These are phyloP conservation scores for Amphimedon queenslandica DNA, from an alignment of 37 sponge, comb jelly and placozoan species.

Conservation along the genomic window DNA sequence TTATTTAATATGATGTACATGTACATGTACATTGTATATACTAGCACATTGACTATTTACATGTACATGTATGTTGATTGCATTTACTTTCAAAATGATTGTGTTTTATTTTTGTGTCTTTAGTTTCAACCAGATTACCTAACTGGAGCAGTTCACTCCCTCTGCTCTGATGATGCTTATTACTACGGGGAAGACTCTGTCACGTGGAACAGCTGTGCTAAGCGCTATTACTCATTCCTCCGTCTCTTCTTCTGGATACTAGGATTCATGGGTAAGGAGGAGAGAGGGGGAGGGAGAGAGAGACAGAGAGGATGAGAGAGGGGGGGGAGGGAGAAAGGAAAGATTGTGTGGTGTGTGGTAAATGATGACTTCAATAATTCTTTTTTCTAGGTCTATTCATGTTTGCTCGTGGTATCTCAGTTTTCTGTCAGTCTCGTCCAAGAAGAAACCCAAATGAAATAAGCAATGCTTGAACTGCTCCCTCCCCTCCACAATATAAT, in stretches of 20 bases:
- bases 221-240: conserved; percentile 11
- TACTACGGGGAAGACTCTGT: not conserved
- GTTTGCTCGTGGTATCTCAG: not conserved
- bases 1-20: too few relatives aligned
- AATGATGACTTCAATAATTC: too few relatives aligned
- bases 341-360: too few relatives aligned
- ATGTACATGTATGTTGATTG: too few relatives aligned
- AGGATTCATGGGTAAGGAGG: conserved; percentile 48
- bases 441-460: not conserved
- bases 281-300: too few relatives aligned
- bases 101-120: too few relatives aligned
- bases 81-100: too few relatives aligned
- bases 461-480: not conserved
- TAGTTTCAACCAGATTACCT: not conserved
- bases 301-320: too few relatives aligned
- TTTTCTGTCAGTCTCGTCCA: not conserved
- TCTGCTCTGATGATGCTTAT: not conserved
- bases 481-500: not conserved
- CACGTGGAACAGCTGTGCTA: conserved; percentile 2
- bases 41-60: too few relatives aligned
- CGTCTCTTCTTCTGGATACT: conserved; percentile 34
- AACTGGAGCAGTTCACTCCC: not conserved
- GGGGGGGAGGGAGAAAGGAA: too few relatives aligned
- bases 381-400: not conserved
- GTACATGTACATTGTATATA: too few relatives aligned